A percentile compares a stretch with the other conserved stretches of the same genome.
phyloP scores from a whole-genome alignment of 2,888 invertebrate genomes.

The Tetranychus truncatus region DNA sequence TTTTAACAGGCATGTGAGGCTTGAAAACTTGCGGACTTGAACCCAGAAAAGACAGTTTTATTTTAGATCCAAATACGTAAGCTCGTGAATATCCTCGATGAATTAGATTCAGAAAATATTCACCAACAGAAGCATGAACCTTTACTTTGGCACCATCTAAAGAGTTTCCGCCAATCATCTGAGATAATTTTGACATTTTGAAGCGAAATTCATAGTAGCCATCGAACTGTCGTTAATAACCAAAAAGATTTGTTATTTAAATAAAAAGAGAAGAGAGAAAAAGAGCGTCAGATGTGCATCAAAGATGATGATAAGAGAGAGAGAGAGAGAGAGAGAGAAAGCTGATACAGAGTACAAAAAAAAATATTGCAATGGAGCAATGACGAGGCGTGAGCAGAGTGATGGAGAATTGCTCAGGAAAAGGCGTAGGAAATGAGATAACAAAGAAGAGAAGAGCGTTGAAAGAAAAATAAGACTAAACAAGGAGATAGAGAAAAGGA shows the following conservation, averaged over 20 bases:
- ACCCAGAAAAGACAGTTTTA: constrained; percentile 64
- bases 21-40: constrained; percentile 84
- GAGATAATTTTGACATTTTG: constrained; percentile 42
- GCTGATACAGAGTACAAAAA: neutral
- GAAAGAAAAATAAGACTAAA: neutral
- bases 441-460: too few relatives aligned
- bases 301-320: neutral
- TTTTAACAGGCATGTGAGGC: constrained; percentile 73
- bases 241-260: too few relatives aligned
- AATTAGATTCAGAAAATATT: constrained; percentile 62
- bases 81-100: constrained; percentile 71
- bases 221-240: constrained; percentile 45
- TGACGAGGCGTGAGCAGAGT: neutral
- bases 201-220: constrained; percentile 72
- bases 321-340: constrained; percentile 10
- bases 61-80: constrained; percentile 65
- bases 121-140: constrained; percentile 68
- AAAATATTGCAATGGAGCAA: neutral
- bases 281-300: neutral
- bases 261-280: constrained; percentile 15
- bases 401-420: neutral
- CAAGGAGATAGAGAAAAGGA: neutral
- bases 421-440: neutral
- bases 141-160: constrained; percentile 60
- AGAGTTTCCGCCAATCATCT: constrained; percentile 11